Conservation (phyloP, 1,140 invertebrate genomes). For the Euura lappo region DNA sequence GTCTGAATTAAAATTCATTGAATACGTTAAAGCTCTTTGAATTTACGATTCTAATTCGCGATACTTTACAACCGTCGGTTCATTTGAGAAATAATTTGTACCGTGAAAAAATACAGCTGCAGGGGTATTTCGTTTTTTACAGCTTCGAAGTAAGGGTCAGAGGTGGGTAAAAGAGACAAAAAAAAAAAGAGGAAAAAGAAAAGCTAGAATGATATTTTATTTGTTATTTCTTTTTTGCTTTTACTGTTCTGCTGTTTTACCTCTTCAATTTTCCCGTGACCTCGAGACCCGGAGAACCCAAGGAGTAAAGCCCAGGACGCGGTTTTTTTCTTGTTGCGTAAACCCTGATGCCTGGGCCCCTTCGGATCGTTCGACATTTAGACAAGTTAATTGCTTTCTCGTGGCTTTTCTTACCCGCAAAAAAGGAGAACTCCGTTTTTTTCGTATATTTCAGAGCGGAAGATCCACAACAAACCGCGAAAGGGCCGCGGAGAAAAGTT, state of each 20-base stretch:
- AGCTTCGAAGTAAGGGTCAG: too few species aligned
- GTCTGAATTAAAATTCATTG: too few species aligned
- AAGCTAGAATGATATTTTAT: too few species aligned
- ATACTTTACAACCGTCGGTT: too few species aligned
- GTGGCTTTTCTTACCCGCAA: not conserved
- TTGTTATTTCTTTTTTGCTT: too few species aligned
- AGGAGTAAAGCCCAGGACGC: not conserved
- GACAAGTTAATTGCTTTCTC: not conserved
- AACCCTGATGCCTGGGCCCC: not conserved
- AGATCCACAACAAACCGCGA: conserved; percentile 2
- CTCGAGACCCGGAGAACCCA: not conserved
- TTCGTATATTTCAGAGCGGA: not conserved
- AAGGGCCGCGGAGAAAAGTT: not conserved
- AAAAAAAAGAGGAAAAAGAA: too few species aligned
- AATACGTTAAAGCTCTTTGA: too few species aligned
- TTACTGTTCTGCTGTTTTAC: not conserved
- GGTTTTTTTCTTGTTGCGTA: not conserved
- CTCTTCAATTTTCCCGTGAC: conserved; percentile 2
- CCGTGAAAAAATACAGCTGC: conserved; percentile 2
- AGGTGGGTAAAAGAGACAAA: too few species aligned
- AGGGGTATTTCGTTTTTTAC: not conserved
- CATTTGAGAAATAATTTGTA: too few species aligned
- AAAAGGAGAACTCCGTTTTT: not conserved
- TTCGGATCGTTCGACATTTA: not conserved
- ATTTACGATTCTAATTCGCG: too few species aligned